These are phyloP conservation scores for Limnephilus rhombicus DNA, from an alignment of 2,888 invertebrate species.

Conservation along the genomic window DNA sequence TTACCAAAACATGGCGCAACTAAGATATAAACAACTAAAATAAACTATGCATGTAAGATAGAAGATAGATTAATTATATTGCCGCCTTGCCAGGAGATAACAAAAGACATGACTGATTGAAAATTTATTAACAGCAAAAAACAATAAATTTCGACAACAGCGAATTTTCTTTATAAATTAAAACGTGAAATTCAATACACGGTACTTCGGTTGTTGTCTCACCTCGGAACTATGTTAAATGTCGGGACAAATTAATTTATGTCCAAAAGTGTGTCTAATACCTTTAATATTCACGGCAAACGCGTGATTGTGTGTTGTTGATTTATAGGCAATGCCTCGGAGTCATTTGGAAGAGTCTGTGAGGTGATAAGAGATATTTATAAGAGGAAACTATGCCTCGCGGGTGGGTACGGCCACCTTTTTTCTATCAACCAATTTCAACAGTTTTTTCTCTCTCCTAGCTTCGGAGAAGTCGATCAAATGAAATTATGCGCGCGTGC, in stretches of 20 bases:
- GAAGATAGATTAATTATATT: neutral
- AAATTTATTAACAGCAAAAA: constrained; percentile 21
- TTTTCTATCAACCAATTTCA: constrained; percentile 24
- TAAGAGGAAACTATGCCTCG: neutral
- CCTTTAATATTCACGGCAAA: constrained; percentile 43
- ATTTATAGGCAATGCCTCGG: constrained; percentile 27
- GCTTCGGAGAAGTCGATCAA: constrained; percentile 40
- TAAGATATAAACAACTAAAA: neutral
- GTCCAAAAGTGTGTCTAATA: constrained; percentile 29
- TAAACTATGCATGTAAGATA: neutral
- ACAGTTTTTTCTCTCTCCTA: constrained; percentile 29
- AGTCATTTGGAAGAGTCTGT: neutral
- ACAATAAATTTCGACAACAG: constrained; percentile 9
- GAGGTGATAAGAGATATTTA: constrained; percentile 29
- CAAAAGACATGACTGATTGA: constrained; percentile 36
- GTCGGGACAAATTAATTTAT: constrained; percentile 42
- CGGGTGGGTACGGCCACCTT: constrained; percentile 9
- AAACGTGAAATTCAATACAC: constrained; percentile 42
- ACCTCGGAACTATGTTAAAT: constrained; percentile 29
- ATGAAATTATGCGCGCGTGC: constrained; percentile 53
- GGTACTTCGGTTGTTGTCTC: constrained; percentile 12
- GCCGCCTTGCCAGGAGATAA: constrained; percentile 15
- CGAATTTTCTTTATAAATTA: constrained; percentile 30
- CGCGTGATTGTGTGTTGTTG: constrained; percentile 26
- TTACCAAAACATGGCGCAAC: neutral